phyloP scores from a whole-genome alignment of 2,797 vertebrate genomes.

The Aulostomus chinensis region DNA sequence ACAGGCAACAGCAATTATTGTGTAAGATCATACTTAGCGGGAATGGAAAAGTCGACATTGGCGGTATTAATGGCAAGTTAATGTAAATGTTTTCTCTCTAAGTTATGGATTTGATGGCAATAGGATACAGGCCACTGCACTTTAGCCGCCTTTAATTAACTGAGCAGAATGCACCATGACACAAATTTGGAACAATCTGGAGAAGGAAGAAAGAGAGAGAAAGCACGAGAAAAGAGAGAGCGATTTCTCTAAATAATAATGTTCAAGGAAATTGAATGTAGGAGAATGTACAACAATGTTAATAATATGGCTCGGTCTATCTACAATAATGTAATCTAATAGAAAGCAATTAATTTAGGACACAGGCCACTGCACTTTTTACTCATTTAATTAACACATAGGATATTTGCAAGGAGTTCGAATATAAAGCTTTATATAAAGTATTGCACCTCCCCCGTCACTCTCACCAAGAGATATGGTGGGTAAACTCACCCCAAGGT shows the following conservation, averaged over 20 bases:
- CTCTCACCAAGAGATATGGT: constrained; percentile 52
- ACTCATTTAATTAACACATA: constrained; percentile 83
- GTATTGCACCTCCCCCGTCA: constrained; percentile 73
- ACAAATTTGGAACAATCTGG: constrained; percentile 76
- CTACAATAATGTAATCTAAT: constrained; percentile 84
- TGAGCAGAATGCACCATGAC: constrained; percentile 78
- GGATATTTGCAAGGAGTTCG: constrained; percentile 74
- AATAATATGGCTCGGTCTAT: constrained; percentile 80
- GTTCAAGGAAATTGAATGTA: constrained; percentile 87
- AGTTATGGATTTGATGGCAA: constrained; percentile 83
- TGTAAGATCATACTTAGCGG: constrained; percentile 74
- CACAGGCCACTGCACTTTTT: constrained; percentile 86
- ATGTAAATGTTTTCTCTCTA: constrained; percentile 79
- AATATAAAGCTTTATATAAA: constrained; percentile 75
- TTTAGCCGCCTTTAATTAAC: constrained; percentile 84
- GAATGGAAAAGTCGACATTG: constrained; percentile 74
- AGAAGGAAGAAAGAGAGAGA: constrained; percentile 57
- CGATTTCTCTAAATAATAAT: constrained; percentile 78
- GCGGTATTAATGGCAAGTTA: constrained; percentile 78
- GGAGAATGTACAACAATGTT: constrained; percentile 85
- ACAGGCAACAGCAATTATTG: constrained; percentile 72
- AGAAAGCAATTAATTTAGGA: constrained; percentile 88
- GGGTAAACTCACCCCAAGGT: constrained; percentile 52
- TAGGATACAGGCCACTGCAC: constrained; percentile 84
- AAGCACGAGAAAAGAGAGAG: constrained; percentile 43